phyloP scores from a whole-genome alignment of 2,113 vertebrate species.

The Nettapus auritus region DNA sequence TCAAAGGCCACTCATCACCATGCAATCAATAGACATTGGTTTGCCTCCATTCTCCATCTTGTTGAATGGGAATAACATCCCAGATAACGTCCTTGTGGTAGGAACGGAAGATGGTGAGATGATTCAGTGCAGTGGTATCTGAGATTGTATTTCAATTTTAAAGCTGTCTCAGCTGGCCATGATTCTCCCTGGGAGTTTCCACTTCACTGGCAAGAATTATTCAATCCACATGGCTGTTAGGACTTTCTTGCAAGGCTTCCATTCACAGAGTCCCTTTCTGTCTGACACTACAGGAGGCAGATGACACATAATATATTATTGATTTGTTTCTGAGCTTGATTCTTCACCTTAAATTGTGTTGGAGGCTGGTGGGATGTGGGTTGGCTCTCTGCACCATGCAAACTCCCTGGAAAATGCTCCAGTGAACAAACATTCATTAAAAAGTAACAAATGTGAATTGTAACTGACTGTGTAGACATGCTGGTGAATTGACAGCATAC shows the following conservation, averaged over 20 bases:
- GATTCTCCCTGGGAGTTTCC: background rate
- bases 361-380: slow-evolving; percentile 16
- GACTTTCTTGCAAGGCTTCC: background rate
- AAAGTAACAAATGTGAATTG: slow-evolving; percentile 1
- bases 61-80: background rate
- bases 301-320: background rate
- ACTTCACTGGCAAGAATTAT: background rate
- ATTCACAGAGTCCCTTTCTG: background rate
- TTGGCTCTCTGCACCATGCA: background rate
- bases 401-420: background rate
- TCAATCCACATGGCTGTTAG: background rate
- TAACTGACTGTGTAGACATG: background rate
- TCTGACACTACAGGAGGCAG: fast-evolving
- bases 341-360: background rate
- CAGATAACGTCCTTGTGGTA: fast-evolving
- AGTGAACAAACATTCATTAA: slow-evolving; percentile 36
- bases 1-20: background rate
- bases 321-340: background rate
- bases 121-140: background rate
- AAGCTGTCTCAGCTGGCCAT: background rate
- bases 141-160: background rate
- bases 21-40: background rate
- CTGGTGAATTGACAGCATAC: background rate
- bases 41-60: background rate
- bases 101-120: background rate